Percentiles rank a stretch among this genome's conserved stretches.
Conservation (phyloP, 2,888 invertebrate species). For the Schizaphis graminum region DNA sequence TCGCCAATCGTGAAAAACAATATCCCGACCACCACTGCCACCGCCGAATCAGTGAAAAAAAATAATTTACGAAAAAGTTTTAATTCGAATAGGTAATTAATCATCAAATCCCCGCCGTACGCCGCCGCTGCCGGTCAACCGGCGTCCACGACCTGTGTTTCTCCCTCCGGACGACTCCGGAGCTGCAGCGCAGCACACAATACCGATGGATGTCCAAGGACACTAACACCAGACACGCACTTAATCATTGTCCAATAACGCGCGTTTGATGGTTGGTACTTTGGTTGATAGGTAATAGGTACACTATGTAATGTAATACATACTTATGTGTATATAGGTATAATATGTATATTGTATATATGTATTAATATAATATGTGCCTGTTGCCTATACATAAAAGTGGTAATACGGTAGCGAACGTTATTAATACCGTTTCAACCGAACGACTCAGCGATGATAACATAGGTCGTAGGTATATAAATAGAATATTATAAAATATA, state of each 20-base stretch:
- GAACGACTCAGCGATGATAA: background rate
- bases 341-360: background rate
- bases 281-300: background rate
- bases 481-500: background rate
- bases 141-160: background rate
- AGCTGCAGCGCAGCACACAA: background rate
- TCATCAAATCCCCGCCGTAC: background rate
- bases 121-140: slow-evolving; percentile 14
- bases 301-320: background rate
- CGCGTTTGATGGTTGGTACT: background rate
- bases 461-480: background rate
- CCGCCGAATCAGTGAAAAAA: background rate
- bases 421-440: background rate
- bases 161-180: background rate
- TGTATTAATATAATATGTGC: background rate
- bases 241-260: slow-evolving; percentile 27
- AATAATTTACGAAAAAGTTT: slow-evolving; percentile 5
- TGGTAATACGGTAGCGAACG: background rate
- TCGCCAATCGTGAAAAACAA: background rate
- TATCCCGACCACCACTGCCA: background rate
- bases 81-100: background rate
- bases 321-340: too few relatives aligned
- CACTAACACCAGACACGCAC: slow-evolving; percentile 41
- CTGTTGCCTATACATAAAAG: background rate
- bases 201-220: slow-evolving; percentile 34